Percentiles rank a stretch among this genome's conserved stretches.
These are phyloP conservation scores for Diplazon laetatorius DNA, from an alignment of 2,888 invertebrate species.

Conservation along the genomic window DNA sequence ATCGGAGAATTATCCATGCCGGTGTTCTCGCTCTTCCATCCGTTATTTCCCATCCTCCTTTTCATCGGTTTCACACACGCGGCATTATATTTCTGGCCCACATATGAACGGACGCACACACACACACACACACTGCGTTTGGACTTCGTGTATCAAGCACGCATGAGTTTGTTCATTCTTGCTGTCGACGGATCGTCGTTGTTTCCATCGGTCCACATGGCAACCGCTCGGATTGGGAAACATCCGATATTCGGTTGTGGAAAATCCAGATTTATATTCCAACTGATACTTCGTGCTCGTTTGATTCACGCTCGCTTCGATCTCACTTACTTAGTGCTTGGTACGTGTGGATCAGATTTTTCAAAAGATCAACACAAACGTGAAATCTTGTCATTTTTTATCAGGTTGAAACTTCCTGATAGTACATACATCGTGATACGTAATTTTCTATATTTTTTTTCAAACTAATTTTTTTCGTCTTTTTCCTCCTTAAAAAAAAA, in stretches of 20 bases:
- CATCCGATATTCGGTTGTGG: background rate
- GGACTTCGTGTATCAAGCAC: conserved; percentile 30
- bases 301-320: no score
- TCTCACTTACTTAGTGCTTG: no score
- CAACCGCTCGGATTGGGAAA: background rate
- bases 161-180: conserved; percentile 17
- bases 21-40: conserved; percentile 10
- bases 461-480: no score
- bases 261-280: no score
- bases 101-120: conserved; percentile 24
- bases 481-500: no score
- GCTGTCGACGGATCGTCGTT: background rate
- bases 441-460: no score
- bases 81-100: conserved; percentile 15
- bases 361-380: no score
- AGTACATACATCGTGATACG: no score
- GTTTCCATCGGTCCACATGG: background rate
- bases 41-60: conserved; percentile 18
- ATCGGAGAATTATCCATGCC: conserved; percentile 18
- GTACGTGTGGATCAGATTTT: no score
- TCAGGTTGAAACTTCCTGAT: background rate
- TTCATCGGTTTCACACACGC: background rate
- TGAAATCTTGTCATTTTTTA: no score
- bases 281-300: no score
- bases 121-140: conserved; percentile 35